A percentile compares a stretch with the other conserved stretches of the same genome.
These are phyloP conservation scores for Clupea harengus DNA, from an alignment of 2,113 vertebrate genomes.

Conservation along the genomic window DNA sequence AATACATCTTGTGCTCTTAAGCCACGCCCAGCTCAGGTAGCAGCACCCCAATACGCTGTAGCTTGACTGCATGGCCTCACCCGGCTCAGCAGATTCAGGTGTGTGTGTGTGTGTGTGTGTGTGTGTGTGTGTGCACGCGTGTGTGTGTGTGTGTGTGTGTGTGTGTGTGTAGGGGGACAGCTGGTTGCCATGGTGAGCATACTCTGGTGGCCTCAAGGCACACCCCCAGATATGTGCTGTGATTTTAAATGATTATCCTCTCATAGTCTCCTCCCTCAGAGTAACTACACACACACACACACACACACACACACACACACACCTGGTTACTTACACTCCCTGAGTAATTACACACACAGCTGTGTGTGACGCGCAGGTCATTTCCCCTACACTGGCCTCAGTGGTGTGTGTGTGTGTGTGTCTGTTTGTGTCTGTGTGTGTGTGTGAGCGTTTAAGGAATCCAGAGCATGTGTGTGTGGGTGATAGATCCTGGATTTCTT, in stretches of 20 bases:
- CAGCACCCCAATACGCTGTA: too few relatives aligned
- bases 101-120: not conserved
- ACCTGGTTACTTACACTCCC: too few relatives aligned
- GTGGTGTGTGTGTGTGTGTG: not conserved
- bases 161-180: too few relatives aligned
- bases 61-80: too few relatives aligned
- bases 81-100: too few relatives aligned
- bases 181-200: too few relatives aligned
- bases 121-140: not conserved
- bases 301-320: not conserved
- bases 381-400: not conserved
- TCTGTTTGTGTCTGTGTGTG: constrained; percentile 28
- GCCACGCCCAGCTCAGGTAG: too few relatives aligned
- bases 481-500: not conserved
- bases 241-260: too few relatives aligned
- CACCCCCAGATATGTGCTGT: too few relatives aligned
- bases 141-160: not conserved
- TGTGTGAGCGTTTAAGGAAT: constrained; percentile 11
- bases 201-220: too few relatives aligned
- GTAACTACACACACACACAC: not conserved
- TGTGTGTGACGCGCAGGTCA: not conserved
- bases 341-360: too few relatives aligned
- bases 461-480: constrained; percentile 30
- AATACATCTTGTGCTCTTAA: too few relatives aligned
- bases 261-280: constrained; percentile 48